A percentile compares a stretch with the other conserved stretches of the same genome.
Evolutionary conservation across 1,140 invertebrate species (phyloP).

Genomic region (Drosophila littoralis): DNA sequence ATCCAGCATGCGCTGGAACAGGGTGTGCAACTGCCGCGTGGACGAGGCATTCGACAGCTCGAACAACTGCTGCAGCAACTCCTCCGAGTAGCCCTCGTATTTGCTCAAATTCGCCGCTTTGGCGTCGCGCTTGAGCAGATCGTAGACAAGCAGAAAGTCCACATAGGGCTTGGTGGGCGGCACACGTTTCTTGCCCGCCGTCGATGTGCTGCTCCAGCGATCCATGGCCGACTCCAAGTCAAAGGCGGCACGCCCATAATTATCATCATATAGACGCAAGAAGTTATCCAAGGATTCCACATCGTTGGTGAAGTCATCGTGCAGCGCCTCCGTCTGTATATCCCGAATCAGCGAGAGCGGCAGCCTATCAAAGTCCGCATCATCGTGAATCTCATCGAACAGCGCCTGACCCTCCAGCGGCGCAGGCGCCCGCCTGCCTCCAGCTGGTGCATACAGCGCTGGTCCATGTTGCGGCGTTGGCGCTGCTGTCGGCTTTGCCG

Average conservation of each 20-base stretch:
- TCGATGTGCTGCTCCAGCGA: constrained; percentile 75
- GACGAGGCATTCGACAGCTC: constrained; percentile 72
- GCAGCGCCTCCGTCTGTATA: constrained; percentile 68
- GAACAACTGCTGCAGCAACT: constrained; percentile 68
- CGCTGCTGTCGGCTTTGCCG: constrained; percentile 50
- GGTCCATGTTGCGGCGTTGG: constrained; percentile 64
- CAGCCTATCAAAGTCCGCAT: constrained; percentile 68
- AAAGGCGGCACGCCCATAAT: constrained; percentile 75
- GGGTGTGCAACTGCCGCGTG: constrained; percentile 69
- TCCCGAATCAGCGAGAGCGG: constrained; percentile 75
- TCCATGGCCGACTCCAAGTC: constrained; percentile 76
- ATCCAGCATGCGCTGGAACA: constrained; percentile 76
- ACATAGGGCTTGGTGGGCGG: constrained; percentile 84
- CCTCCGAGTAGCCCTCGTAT: constrained; percentile 80
- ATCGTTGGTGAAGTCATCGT: constrained; percentile 78
- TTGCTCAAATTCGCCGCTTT: constrained; percentile 80
- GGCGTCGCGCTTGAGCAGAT: constrained; percentile 82
- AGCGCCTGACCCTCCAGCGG: constrained; percentile 64
- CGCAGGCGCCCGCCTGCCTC: neutral
- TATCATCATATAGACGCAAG: constrained; percentile 81
- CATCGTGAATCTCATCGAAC: constrained; percentile 70
- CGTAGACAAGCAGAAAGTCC: constrained; percentile 81
- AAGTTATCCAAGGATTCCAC: constrained; percentile 83
- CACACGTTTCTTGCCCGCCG: constrained; percentile 82
- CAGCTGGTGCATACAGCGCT: constrained; percentile 61